Evolutionary conservation across 2,797 vertebrate species (phyloP).

Genomic region (Hapalemur alaotrensis): DNA sequence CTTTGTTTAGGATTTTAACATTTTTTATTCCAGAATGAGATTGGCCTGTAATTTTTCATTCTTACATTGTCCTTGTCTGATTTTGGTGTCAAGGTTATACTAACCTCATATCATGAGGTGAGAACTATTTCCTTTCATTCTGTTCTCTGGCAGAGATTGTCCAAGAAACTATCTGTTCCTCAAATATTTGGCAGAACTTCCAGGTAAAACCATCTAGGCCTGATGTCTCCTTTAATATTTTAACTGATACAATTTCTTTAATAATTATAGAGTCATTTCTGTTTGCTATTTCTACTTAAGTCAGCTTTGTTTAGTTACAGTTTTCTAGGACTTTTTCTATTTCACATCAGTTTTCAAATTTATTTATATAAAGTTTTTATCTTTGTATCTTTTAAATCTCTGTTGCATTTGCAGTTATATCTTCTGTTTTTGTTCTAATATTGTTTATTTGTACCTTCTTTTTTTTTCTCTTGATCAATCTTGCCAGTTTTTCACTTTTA

Average conservation of each 20-base stretch:
- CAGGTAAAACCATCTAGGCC: slow-evolving; percentile 19
- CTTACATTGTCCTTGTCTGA: neutral
- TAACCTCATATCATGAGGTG: slow-evolving; percentile 40
- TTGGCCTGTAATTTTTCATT: neutral
- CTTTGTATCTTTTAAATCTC: neutral
- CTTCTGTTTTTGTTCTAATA: slow-evolving; percentile 17
- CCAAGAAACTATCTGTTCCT: slow-evolving; percentile 55
- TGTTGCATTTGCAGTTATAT: slow-evolving; percentile 3
- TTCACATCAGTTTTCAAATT: slow-evolving; percentile 38
- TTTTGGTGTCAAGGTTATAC: slow-evolving; percentile 51
- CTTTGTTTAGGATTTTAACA: slow-evolving; percentile 33
- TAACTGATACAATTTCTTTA: slow-evolving; percentile 8
- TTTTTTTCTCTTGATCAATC: neutral
- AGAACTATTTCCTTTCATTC: slow-evolving; percentile 45
- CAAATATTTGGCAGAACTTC: slow-evolving; percentile 64
- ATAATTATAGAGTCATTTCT: slow-evolving; percentile 1
- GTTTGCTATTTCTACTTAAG: slow-evolving; percentile 32
- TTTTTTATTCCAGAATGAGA: slow-evolving; percentile 47
- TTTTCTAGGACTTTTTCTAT: slow-evolving; percentile 36
- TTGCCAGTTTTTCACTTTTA: slow-evolving; percentile 12
- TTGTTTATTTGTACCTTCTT: slow-evolving; percentile 8
- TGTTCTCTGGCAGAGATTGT: slow-evolving; percentile 41
- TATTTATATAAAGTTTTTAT: slow-evolving; percentile 1
- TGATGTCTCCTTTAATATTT: slow-evolving; percentile 13
- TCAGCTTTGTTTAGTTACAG: neutral